Percentiles rank a stretch among this genome's conserved stretches.
Conservation (phyloP, 2,888 invertebrate genomes). For the Gymnocheta viridis region DNA sequence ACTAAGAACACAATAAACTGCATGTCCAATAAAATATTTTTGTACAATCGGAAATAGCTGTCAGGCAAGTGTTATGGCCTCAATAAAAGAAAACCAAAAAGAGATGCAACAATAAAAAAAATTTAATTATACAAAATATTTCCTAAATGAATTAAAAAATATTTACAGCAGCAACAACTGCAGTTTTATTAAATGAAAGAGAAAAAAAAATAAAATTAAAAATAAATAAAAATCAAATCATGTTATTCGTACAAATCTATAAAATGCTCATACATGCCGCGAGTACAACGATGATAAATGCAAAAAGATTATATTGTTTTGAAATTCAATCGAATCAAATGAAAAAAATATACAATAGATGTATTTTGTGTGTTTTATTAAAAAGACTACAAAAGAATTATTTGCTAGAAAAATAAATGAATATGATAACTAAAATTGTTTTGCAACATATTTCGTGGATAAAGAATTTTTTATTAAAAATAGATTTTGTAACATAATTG, state of each 20-base stretch:
- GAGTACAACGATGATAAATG: slow-evolving; percentile 11
- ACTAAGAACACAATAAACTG: slow-evolving; percentile 7
- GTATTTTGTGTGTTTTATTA: background rate
- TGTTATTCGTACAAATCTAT: slow-evolving; percentile 32
- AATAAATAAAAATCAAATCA: slow-evolving; percentile 29
- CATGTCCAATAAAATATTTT: background rate
- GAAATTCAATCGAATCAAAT: slow-evolving; percentile 20
- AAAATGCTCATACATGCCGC: slow-evolving; percentile 9
- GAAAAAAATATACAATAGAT: background rate
- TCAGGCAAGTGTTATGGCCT: slow-evolving; percentile 61
- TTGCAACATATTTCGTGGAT: background rate
- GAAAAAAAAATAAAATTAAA: slow-evolving; percentile 2
- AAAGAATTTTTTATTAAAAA: background rate
- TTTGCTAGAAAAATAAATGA: slow-evolving; percentile 29
- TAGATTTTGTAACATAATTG: too few species aligned
- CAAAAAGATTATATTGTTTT: slow-evolving; percentile 36
- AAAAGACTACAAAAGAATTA: slow-evolving; percentile 4
- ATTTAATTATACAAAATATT: slow-evolving; percentile 43
- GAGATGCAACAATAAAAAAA: slow-evolving; percentile 7
- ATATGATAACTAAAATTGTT: slow-evolving; percentile 1
- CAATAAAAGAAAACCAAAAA: slow-evolving; percentile 34
- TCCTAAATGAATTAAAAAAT: slow-evolving; percentile 38
- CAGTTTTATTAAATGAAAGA: slow-evolving; percentile 20
- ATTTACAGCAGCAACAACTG: slow-evolving; percentile 16
- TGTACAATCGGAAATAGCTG: slow-evolving; percentile 59